Evolutionary conservation across 2,797 vertebrate genomes (phyloP).

Genomic region (Schizopygopsis pylzovi): DNA sequence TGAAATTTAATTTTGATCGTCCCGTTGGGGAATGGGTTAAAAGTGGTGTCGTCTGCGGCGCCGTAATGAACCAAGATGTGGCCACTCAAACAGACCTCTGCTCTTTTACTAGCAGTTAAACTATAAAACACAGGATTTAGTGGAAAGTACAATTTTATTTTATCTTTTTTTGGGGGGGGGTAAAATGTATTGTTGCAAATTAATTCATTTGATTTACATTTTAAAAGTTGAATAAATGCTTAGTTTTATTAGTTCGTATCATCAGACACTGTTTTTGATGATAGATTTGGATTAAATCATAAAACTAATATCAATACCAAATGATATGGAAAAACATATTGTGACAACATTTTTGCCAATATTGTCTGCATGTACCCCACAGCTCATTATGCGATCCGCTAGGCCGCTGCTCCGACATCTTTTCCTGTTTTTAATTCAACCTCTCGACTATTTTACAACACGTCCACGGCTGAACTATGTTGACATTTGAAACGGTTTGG

Average conservation of each 20-base stretch:
- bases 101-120: not conserved
- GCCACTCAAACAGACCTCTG: not conserved
- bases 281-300: too few relatives aligned
- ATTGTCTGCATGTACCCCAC: too few relatives aligned
- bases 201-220: too few relatives aligned
- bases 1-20: conserved; percentile 56
- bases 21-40: conserved; percentile 29
- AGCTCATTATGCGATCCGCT: not conserved
- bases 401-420: not conserved
- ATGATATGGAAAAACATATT: not conserved
- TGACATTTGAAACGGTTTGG: conserved; percentile 41
- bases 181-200: too few relatives aligned
- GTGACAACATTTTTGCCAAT: not conserved
- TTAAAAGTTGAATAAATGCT: too few relatives aligned
- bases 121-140: too few relatives aligned
- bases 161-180: too few relatives aligned
- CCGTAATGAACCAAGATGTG: not conserved
- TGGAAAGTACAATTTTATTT: too few relatives aligned
- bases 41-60: conserved; percentile 17
- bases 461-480: conserved; percentile 10
- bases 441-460: conserved; percentile 8
- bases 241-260: too few relatives aligned
- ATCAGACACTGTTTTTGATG: too few relatives aligned
- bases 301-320: not conserved
- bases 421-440: conserved; percentile 1